Conservation (phyloP, 2,797 vertebrate species). For the Molossus molossus region DNA sequence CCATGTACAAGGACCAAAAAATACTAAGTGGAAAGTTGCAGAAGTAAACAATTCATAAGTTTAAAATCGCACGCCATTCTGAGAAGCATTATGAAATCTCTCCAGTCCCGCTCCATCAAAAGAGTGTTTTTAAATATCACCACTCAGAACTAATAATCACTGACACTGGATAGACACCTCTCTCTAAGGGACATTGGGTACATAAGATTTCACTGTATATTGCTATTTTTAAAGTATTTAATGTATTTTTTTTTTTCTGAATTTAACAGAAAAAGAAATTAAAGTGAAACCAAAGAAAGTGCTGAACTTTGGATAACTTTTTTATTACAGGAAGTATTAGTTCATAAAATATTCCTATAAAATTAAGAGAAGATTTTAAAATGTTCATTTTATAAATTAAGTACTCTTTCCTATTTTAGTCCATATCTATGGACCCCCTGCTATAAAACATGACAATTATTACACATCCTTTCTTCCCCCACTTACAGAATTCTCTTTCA, state of each 20-base stretch:
- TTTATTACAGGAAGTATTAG: not conserved
- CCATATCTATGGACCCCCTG: not conserved
- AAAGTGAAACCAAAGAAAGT: conserved; percentile 3
- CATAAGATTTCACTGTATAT: fast-evolving
- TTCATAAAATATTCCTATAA: not conserved
- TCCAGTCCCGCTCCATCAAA: no score
- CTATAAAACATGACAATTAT: not conserved
- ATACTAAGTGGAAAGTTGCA: no score
- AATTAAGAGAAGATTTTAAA: not conserved
- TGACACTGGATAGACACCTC: not conserved
- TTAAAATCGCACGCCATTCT: no score
- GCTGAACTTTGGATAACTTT: not conserved
- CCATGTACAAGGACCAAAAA: no score
- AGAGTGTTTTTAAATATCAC: not conserved
- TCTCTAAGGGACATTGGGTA: not conserved
- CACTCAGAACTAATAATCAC: not conserved
- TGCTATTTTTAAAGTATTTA: not conserved
- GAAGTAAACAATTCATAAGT: no score
- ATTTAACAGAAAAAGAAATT: not conserved
- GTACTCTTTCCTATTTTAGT: not conserved
- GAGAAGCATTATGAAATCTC: no score
- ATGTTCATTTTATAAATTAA: not conserved
- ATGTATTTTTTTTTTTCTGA: not conserved
- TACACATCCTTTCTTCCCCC: not conserved
- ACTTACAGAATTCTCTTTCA: not conserved